Evolutionary conservation across 1,140 invertebrate genomes (phyloP).

Genomic region (Scaptomyza montana): DNA sequence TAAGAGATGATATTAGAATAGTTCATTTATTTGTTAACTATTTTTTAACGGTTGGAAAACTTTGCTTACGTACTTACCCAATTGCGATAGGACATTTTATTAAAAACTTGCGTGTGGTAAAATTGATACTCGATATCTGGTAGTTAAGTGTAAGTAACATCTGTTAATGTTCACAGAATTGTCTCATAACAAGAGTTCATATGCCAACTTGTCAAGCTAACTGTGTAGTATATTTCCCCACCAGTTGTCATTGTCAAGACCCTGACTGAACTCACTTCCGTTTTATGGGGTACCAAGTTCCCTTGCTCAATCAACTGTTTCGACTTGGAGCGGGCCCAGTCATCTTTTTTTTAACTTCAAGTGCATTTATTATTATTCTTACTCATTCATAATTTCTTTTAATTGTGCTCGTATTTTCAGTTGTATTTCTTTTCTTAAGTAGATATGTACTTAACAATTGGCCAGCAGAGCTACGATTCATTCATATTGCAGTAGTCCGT

Average conservation of each 20-base stretch:
- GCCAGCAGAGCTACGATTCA: conserved; percentile 53
- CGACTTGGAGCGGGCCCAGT: conserved; percentile 17
- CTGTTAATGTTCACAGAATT: not conserved
- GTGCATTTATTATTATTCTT: conserved; percentile 60
- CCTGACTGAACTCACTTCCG: conserved; percentile 73
- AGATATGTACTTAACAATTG: conserved; percentile 40
- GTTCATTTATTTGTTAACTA: too few relatives aligned
- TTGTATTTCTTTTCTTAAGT: conserved; percentile 6
- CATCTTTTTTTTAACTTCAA: conserved; percentile 42
- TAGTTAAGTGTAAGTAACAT: not conserved
- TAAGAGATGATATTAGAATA: too few relatives aligned
- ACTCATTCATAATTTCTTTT: conserved; percentile 80
- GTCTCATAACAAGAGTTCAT: conserved; percentile 6
- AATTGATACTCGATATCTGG: not conserved
- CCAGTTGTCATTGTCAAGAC: conserved; percentile 28
- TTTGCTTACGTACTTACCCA: too few relatives aligned
- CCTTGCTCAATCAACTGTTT: conserved; percentile 19
- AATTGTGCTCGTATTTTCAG: conserved; percentile 54
- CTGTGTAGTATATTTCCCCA: too few relatives aligned
- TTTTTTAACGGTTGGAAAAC: too few relatives aligned
- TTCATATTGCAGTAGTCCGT: conserved; percentile 46
- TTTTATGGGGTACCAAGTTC: conserved; percentile 6
- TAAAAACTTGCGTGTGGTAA: too few relatives aligned
- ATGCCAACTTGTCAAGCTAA: conserved; percentile 23
- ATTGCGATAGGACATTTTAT: too few relatives aligned